A percentile compares a stretch with the other conserved stretches of the same genome.
These are phyloP conservation scores for Panagrolaimus sp. DNA, from an alignment of 1,140 invertebrate genomes.

Conservation along the genomic window DNA sequence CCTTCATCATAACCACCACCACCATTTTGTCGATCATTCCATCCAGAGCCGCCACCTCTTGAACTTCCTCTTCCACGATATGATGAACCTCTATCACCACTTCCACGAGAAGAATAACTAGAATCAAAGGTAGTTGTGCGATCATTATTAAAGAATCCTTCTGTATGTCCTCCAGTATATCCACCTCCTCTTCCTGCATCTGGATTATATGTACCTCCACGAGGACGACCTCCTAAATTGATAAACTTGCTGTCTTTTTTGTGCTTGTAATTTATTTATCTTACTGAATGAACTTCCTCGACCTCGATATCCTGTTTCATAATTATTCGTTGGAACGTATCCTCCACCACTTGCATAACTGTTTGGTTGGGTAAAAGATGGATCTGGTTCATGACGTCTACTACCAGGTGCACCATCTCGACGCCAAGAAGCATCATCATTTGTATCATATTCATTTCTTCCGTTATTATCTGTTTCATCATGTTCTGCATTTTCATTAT, in stretches of 20 bases:
- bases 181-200: slow-evolving; percentile 3
- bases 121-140: background rate
- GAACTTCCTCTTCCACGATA: slow-evolving; percentile 7
- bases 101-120: background rate
- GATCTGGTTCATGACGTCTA: too few species aligned
- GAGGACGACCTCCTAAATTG: slow-evolving; percentile 10
- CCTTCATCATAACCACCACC: background rate
- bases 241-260: background rate
- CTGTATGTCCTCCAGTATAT: background rate
- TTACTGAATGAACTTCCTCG: background rate
- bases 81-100: background rate
- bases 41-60: background rate
- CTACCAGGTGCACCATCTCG: background rate
- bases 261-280: background rate
- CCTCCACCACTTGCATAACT: background rate
- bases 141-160: slow-evolving; percentile 19
- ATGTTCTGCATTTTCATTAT: slow-evolving; percentile 28
- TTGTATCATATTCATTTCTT: background rate
- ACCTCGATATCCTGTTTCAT: background rate
- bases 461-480: slow-evolving; percentile 23
- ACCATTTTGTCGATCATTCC: slow-evolving; percentile 11
- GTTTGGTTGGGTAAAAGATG: too few species aligned
- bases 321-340: background rate
- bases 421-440: slow-evolving; percentile 13
- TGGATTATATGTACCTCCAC: slow-evolving; percentile 18